phyloP scores from a whole-genome alignment of 2,888 invertebrate species.

The Pardosa pseudoannulata region DNA sequence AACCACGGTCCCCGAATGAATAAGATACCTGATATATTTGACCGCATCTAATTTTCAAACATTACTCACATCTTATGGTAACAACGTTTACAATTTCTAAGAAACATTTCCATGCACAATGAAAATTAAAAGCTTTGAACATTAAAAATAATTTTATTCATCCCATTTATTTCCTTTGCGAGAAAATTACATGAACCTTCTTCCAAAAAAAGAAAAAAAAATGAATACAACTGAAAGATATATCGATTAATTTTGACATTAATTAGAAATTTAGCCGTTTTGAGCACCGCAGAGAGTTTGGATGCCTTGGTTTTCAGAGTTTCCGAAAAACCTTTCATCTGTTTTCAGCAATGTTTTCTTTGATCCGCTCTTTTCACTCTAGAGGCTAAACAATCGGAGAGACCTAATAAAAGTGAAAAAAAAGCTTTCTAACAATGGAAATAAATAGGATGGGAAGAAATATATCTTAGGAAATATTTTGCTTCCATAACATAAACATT shows the following conservation, averaged over 20 bases:
- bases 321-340: background rate
- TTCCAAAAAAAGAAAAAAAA: background rate
- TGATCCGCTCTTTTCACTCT: background rate
- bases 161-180: conserved; percentile 1
- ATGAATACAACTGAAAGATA: background rate
- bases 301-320: background rate
- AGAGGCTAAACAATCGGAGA: background rate
- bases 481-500: no score
- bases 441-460: background rate
- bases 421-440: conserved; percentile 7
- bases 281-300: background rate
- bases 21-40: no score
- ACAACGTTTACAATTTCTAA: no score
- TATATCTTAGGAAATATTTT: no score
- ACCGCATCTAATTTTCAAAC: no score
- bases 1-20: no score
- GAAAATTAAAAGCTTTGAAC: no score
- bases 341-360: background rate
- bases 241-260: background rate
- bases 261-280: background rate
- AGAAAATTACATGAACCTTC: background rate
- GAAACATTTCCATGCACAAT: no score
- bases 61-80: no score
- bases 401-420: conserved; percentile 7
- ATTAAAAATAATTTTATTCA: background rate